These are phyloP conservation scores for Epizoanthus illoricatus DNA, from an alignment of 92 coral and sea anemone genomes.

Conservation along the genomic window DNA sequence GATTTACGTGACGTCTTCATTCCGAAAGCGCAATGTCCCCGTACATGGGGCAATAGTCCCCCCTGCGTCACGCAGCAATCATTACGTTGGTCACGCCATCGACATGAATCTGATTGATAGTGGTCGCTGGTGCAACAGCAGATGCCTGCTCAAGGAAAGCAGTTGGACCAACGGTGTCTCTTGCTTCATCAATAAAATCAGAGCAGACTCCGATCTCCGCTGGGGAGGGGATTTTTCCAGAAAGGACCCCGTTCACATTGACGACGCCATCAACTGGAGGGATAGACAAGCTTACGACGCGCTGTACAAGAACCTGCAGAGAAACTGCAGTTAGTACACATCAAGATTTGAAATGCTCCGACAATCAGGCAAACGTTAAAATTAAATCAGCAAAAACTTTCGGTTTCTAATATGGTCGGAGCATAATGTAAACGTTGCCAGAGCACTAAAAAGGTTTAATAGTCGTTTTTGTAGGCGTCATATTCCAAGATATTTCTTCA, in stretches of 20 bases:
- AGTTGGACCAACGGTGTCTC: conserved; percentile 15
- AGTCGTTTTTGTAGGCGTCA: too few species aligned
- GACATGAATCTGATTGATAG: conserved; percentile 37
- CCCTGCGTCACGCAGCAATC: conserved; percentile 56
- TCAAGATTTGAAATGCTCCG: too few species aligned
- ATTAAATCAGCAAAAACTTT: too few species aligned
- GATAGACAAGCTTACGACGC: conserved; percentile 19
- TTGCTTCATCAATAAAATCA: conserved; percentile 54
- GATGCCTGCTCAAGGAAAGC: not conserved
- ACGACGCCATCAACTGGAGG: conserved; percentile 44
- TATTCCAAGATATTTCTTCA: too few species aligned
- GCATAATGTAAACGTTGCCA: too few species aligned
- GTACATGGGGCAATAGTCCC: conserved; percentile 49
- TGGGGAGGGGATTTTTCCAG: conserved; percentile 68
- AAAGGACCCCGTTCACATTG: conserved; percentile 54
- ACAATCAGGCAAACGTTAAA: too few species aligned
- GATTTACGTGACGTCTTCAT: conserved; percentile 57
- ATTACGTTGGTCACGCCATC: conserved; percentile 64
- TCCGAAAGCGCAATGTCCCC: conserved; percentile 15
- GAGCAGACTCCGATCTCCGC: conserved; percentile 38
- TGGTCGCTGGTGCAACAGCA: conserved; percentile 14
- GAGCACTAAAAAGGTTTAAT: too few species aligned
- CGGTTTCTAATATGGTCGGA: too few species aligned
- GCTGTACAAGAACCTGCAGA: conserved; percentile 40
- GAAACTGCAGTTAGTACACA: conserved; percentile 22